Evolutionary conservation across 1,140 invertebrate species (phyloP).

Genomic region (Drosophila kepulauana): DNA sequence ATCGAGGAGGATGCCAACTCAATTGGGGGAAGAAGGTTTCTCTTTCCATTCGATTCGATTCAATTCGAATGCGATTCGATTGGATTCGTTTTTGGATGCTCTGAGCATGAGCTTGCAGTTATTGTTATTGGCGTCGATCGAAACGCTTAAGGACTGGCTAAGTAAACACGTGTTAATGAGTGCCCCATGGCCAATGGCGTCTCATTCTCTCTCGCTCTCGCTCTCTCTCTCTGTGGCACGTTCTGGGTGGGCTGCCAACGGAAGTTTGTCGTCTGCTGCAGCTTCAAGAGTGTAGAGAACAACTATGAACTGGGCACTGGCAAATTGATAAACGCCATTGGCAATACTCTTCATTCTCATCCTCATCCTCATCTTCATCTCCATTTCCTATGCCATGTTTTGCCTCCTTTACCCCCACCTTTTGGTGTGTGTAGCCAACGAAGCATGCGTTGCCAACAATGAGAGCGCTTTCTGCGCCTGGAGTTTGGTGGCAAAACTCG

Average conservation of each 20-base stretch:
- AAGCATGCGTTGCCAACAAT: conserved; percentile 50
- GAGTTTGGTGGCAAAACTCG: conserved; percentile 30
- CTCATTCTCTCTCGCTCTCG: background rate
- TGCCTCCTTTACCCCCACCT: background rate
- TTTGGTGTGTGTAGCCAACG: conserved; percentile 37
- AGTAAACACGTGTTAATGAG: conserved; percentile 82
- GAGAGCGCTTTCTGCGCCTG: background rate
- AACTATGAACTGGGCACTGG: conserved; percentile 17
- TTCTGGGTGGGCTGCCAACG: conserved; percentile 68
- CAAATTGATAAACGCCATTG: conserved; percentile 81
- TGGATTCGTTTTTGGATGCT: background rate
- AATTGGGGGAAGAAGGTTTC: conserved; percentile 19
- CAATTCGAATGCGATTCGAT: background rate
- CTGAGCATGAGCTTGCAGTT: conserved; percentile 74
- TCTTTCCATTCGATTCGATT: background rate
- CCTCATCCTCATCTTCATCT: background rate
- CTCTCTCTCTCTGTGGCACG: conserved; percentile 7
- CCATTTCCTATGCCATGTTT: background rate
- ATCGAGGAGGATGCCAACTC: conserved; percentile 10
- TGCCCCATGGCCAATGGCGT: conserved; percentile 54
- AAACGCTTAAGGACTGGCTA: conserved; percentile 67
- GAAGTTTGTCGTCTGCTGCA: conserved; percentile 35
- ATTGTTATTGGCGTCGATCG: conserved; percentile 81
- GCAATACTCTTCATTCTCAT: conserved; percentile 44
- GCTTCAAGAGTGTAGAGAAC: background rate